phyloP scores from a whole-genome alignment of 2,113 vertebrate genomes.

The Hyaena hyaena region DNA sequence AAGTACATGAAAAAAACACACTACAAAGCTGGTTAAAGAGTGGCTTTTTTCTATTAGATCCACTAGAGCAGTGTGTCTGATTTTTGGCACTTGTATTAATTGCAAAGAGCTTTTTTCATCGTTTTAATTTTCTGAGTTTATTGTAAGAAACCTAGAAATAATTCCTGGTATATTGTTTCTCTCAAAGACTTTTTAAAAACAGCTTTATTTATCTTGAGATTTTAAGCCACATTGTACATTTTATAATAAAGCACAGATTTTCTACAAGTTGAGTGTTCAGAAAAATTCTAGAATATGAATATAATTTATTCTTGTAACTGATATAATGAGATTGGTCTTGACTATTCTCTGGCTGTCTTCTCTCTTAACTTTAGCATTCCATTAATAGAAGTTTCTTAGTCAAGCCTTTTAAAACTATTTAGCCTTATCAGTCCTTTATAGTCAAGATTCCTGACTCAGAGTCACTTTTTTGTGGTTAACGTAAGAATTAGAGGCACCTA shows the following conservation, averaged over 20 bases:
- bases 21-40: neutral
- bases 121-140: slow-evolving; percentile 6
- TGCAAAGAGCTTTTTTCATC: neutral
- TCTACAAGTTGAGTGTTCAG: neutral
- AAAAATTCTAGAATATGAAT: neutral
- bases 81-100: neutral
- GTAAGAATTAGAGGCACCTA: neutral
- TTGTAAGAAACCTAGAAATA: slow-evolving; percentile 12
- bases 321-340: neutral
- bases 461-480: neutral
- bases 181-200: neutral
- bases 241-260: neutral
- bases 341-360: neutral
- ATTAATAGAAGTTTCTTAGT: neutral
- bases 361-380: neutral
- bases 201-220: neutral
- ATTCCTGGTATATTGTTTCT: neutral
- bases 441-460: neutral
- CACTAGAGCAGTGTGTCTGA: neutral
- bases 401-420: neutral
- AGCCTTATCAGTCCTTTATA: neutral
- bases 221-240: neutral
- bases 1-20: neutral
- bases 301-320: neutral
- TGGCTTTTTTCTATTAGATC: neutral